Conservation (phyloP, 2,888 invertebrate genomes). For the Lasioglossum oenotherae region DNA sequence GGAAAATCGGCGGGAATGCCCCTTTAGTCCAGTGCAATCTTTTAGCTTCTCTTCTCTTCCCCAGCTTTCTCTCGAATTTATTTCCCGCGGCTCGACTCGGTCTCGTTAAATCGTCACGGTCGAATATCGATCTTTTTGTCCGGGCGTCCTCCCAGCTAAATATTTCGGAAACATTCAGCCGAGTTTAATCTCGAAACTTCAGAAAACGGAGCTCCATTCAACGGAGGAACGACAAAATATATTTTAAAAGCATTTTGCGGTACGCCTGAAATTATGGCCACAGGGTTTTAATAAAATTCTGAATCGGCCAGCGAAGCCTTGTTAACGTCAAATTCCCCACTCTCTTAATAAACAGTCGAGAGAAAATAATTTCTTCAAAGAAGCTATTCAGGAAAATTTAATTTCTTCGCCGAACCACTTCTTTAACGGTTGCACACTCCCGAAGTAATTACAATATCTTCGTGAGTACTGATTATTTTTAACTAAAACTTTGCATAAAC, state of each 20-base stretch:
- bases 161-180: neutral
- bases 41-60: slow-evolving; percentile 43
- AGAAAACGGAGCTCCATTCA: neutral
- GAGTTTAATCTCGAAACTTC: neutral
- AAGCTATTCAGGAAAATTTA: neutral
- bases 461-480: neutral
- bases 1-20: slow-evolving; percentile 68
- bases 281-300: neutral
- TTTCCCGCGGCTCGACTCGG: slow-evolving; percentile 47
- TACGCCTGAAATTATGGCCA: neutral
- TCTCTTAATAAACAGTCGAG: neutral
- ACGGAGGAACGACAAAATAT: neutral
- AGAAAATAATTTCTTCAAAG: neutral
- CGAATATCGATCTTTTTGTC: slow-evolving; percentile 5
- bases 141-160: neutral
- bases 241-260: neutral
- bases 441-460: neutral
- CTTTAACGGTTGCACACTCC: neutral
- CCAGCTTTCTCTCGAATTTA: slow-evolving; percentile 40
- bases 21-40: slow-evolving; percentile 57
- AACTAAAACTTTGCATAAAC: neutral
- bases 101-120: slow-evolving; percentile 49
- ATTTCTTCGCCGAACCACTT: neutral
- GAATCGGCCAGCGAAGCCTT: neutral
- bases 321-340: neutral